Base-by-base conservation (phyloP, 2,797 vertebrate genomes). In the Bufotes viridis region DNA sequence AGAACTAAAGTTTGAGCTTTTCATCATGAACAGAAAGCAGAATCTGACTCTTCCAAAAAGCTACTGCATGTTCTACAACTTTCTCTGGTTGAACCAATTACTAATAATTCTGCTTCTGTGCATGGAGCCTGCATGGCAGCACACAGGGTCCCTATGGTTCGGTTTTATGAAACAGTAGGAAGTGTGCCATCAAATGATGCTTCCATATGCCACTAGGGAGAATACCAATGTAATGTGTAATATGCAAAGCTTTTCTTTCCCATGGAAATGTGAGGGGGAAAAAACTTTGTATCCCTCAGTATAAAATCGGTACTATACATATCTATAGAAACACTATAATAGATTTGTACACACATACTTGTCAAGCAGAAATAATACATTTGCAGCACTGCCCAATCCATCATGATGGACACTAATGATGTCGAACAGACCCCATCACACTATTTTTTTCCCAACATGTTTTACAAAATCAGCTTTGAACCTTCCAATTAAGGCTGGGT, bases 1-100 rank as follows among this genome's bases (percentile, higher is more conserved):
- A 79, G 51, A 80, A 63, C 63, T 79, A 18, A 51, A 86, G 76
- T 76, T 69, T 74, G 58, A 58, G 61, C 76, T 69, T 34, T 86
- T 80, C 18, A 86, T 79, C 75, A 86, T 34, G 49, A 22, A 13
- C 34, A 80, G 51, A 29, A 69, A 79, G 61, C 70, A 80, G 69
- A 13, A 57, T 67, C n/a, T 80, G 76, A 57, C 61, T 58, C 75
- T 57, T 79, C 24, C 81, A 24, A 55, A 26, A 55, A 82, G 51
- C 60, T 70, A n/a, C 7, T 65, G 13, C 61, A n/a, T 65, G 22
- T 9, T 65, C 61, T n/a, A 65, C 29, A 34, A 34, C 29, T 3
- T 34, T 34, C 29, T 34, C 29, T 34, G 29, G 29, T 34, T 34
- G 29, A 34, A 58, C 57, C 63, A 65, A n/a, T 69, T 6, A 69